Evolutionary conservation across 2,113 vertebrate species (phyloP).

Genomic region (Pelvicachromis taeniatus): DNA sequence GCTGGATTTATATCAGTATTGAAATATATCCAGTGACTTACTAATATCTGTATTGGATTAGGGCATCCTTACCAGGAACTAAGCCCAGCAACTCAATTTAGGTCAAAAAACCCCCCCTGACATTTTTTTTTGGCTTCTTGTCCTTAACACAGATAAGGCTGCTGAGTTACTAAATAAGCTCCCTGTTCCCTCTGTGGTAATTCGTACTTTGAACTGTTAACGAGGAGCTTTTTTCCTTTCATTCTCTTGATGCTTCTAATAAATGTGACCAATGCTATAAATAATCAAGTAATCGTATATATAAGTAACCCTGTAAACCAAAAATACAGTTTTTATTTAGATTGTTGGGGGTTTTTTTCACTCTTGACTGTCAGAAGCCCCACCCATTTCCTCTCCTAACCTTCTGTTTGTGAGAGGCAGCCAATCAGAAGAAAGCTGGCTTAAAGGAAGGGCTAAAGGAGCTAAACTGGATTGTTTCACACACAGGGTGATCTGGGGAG

Average conservation of each 20-base stretch:
- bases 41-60: not conserved
- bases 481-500: not conserved
- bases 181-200: not conserved
- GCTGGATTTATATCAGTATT: not conserved
- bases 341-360: too few relatives aligned
- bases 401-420: not conserved
- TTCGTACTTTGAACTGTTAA: not conserved
- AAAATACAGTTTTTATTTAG: not conserved
- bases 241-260: not conserved
- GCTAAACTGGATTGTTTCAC: not conserved
- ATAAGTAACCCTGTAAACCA: not conserved
- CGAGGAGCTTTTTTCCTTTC: not conserved
- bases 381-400: not conserved
- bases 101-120: accelerated
- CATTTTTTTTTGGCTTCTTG: not conserved
- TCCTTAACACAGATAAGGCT: not conserved
- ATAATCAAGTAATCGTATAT: not conserved
- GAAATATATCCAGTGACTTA: not conserved
- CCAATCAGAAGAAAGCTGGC: not conserved
- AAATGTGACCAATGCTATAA: not conserved
- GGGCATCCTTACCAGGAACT: not conserved
- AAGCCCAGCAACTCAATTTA: not conserved
- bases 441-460: not conserved
- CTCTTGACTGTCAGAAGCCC: too few relatives aligned
- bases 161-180: not conserved